Evolutionary conservation across 2,888 invertebrate genomes (phyloP), one percentile per base, ranked within the genome.

Genomic region (Eumerus sabulonum): DNA sequence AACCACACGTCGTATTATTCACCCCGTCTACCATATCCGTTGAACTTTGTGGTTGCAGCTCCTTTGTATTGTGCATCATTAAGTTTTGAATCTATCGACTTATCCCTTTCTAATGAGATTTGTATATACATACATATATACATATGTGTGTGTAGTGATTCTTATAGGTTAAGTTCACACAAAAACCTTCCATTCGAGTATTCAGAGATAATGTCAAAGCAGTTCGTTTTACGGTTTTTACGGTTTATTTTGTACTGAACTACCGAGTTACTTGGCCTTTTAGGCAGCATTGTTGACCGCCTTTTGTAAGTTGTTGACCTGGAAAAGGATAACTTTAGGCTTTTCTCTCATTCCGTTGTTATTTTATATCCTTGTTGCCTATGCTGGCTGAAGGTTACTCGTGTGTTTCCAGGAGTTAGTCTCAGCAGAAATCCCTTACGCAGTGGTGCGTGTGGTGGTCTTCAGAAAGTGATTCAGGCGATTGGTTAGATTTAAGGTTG

Each of bases 61-160:
- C 38, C 59, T 60, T 73, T 59, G 67, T 42, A 54, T 44, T 62
- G 67, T 73, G 71, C 48, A 56, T 71, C 71, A 71, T 77, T 62
- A 72, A 73, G 62, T 77, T 76, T 59, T 48, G 59, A 73, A 77
- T 73, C 67, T 77, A 53, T 50, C 73, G 73, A 77, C 72, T 73
- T 77, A 77, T 63, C 73, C 77, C 67, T 73, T 76, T 73, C 67
- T 73, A 63, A 62, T 63, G 67, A 77, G 62, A 73, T 77, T 77
- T 73, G 67, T 68, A 40, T 62, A 53, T 11, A 63, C 57, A 14
- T 14, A 56, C 13, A 19, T 36, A 56, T n/a, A 13, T 38, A 50
- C 40, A n/a, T 9, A n/a, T 14, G 14, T 7, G 27, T 4, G 7
- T 27, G 3, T 27, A 2, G 7, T 27, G 27, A 27, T 2, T 7